A percentile compares a stretch with the other conserved stretches of the same genome.
phyloP scores from a whole-genome alignment of 2,113 vertebrate genomes.

The Amia ocellicauda region DNA sequence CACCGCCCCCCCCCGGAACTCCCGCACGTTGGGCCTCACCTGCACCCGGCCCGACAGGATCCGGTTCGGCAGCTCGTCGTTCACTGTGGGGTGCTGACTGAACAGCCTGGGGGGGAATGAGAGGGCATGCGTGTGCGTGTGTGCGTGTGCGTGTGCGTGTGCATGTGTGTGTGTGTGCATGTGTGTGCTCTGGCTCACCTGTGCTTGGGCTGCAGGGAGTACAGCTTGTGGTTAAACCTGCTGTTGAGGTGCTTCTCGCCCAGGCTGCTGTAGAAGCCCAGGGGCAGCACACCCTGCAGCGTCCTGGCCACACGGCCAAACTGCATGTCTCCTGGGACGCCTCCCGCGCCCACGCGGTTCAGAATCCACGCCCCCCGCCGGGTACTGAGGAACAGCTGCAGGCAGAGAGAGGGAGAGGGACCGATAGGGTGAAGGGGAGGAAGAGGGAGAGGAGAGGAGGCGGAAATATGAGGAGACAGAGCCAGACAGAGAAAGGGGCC shows the following conservation, averaged over 20 bases:
- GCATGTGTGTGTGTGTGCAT: neutral
- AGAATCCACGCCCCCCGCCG: conserved; percentile 81
- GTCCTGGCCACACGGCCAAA: conserved; percentile 43
- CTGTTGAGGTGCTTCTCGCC: conserved; percentile 55
- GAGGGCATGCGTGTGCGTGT: neutral
- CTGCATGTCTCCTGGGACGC: conserved; percentile 71
- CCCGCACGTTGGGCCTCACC: conserved; percentile 74
- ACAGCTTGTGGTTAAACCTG: conserved; percentile 73
- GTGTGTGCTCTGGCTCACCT: conserved; percentile 55
- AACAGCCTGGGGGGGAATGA: conserved; percentile 51
- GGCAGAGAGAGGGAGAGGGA: neutral
- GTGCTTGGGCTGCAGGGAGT: conserved; percentile 73
- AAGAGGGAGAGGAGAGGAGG: no score
- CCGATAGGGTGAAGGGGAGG: neutral
- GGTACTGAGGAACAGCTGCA: conserved; percentile 88
- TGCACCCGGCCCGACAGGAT: conserved; percentile 78
- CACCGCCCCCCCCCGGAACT: conserved; percentile 73
- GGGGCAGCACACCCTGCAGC: conserved; percentile 52
- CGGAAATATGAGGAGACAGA: neutral
- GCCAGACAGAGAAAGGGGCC: neutral
- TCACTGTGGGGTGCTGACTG: conserved; percentile 80
- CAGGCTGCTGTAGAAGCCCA: conserved; percentile 31
- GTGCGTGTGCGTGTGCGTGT: neutral
- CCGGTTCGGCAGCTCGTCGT: conserved; percentile 85
- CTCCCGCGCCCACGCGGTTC: conserved; percentile 69